Evolutionary conservation across 30 jellyfish, hydroid and myxozoan species (phyloP).

Genomic region (Aurelia coerulea): DNA sequence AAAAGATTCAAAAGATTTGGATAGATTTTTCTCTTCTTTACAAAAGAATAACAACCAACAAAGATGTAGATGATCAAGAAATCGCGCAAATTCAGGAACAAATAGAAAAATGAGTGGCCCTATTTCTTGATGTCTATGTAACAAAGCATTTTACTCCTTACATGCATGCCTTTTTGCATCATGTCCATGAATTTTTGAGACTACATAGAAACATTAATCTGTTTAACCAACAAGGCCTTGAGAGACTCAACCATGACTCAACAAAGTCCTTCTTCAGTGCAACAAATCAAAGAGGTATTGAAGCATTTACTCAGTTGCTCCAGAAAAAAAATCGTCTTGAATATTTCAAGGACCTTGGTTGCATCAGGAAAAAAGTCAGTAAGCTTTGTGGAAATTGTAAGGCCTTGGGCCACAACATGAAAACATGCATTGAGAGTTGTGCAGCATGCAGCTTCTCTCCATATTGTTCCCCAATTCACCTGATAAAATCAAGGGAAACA

Average conservation of each 20-base stretch:
- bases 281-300: neutral
- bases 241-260: neutral
- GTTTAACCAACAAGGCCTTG: constrained; percentile 25
- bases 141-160: constrained; percentile 33
- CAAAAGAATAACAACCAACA: too few relatives aligned
- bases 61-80: too few relatives aligned
- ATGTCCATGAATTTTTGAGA: constrained; percentile 4
- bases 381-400: constrained; percentile 18
- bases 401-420: constrained; percentile 19
- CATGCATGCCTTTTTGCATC: constrained; percentile 28
- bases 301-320: constrained; percentile 11
- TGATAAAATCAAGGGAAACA: neutral
- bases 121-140: neutral
- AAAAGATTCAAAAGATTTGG: constrained; percentile 20
- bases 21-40: neutral
- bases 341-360: constrained; percentile 27
- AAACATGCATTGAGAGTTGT: constrained; percentile 34
- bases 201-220: neutral
- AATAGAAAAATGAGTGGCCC: neutral
- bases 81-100: too few relatives aligned
- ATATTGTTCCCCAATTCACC: constrained; percentile 23
- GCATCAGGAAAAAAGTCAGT: neutral
- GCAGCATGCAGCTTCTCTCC: neutral
- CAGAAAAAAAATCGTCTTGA: constrained; percentile 14
- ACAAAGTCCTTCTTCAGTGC: constrained; percentile 13